Evolutionary conservation across 2,113 vertebrate genomes (phyloP).

Genomic region (Bufo gargarizans): DNA sequence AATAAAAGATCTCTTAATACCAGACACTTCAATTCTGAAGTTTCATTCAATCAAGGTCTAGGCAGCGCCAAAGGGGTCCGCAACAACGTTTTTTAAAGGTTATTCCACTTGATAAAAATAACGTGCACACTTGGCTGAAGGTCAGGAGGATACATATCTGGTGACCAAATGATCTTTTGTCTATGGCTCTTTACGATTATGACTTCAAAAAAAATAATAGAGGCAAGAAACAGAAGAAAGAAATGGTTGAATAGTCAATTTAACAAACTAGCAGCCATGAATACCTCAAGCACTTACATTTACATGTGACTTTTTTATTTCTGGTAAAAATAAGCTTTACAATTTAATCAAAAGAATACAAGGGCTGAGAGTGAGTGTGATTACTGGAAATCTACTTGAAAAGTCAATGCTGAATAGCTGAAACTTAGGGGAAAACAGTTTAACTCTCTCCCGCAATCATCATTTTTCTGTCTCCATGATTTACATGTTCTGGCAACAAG

Average conservation of each 20-base stretch:
- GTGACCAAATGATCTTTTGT: not conserved
- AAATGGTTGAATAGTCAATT: not conserved
- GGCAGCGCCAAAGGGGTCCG: no score
- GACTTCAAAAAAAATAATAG: not conserved
- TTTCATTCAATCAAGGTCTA: no score
- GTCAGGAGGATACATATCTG: no score
- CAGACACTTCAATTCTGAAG: no score
- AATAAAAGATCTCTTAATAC: no score
- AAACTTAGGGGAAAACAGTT: slow-evolving; percentile 25
- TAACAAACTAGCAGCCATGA: not conserved
- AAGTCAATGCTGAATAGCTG: not conserved
- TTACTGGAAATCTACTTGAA: not conserved
- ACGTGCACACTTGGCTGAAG: no score
- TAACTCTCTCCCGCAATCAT: slow-evolving; percentile 18
- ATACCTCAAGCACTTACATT: not conserved
- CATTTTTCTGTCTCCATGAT: slow-evolving; percentile 47
- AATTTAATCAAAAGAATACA: not conserved
- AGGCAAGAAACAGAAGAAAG: not conserved
- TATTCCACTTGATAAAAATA: no score
- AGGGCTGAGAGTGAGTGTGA: not conserved
- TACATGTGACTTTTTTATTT: not conserved
- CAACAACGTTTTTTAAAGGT: no score
- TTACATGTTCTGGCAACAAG: slow-evolving; percentile 40
- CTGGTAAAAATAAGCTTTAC: not conserved
- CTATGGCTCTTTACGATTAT: not conserved